Conservation (phyloP, 2,113 vertebrate species). For the Prunella himalayana region DNA sequence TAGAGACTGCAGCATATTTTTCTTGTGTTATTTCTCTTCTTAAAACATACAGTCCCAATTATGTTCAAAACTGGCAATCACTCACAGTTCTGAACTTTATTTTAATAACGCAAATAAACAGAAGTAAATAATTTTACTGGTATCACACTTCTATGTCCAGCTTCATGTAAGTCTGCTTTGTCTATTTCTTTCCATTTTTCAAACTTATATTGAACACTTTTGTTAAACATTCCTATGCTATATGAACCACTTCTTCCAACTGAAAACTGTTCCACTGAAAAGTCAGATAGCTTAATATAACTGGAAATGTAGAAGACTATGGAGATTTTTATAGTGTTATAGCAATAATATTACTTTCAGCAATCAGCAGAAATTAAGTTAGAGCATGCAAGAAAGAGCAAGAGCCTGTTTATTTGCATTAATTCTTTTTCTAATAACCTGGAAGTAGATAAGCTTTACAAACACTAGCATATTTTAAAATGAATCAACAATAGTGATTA, state of each 20-base stretch:
- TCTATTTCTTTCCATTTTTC: neutral
- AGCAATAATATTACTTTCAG: neutral
- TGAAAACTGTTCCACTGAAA: neutral
- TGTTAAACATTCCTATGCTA: neutral
- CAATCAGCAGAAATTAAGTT: neutral
- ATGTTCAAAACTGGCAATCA: neutral
- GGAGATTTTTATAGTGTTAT: neutral
- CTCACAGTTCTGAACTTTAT: neutral
- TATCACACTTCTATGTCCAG: neutral
- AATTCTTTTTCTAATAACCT: neutral
- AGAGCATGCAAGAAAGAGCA: neutral
- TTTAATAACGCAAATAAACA: neutral
- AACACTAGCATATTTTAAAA: neutral
- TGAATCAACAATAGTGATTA: neutral
- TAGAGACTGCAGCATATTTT: neutral
- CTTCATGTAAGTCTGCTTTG: neutral
- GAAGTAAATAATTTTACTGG: neutral
- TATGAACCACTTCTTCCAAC: neutral
- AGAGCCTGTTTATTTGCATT: neutral
- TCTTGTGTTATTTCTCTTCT: neutral
- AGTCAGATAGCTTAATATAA: neutral
- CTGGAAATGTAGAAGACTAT: neutral
- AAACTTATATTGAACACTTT: fast-evolving
- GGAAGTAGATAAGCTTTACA: neutral
- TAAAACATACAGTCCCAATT: neutral